Conservation (phyloP, 2,797 vertebrate species). For the Alfaro cultratus region DNA sequence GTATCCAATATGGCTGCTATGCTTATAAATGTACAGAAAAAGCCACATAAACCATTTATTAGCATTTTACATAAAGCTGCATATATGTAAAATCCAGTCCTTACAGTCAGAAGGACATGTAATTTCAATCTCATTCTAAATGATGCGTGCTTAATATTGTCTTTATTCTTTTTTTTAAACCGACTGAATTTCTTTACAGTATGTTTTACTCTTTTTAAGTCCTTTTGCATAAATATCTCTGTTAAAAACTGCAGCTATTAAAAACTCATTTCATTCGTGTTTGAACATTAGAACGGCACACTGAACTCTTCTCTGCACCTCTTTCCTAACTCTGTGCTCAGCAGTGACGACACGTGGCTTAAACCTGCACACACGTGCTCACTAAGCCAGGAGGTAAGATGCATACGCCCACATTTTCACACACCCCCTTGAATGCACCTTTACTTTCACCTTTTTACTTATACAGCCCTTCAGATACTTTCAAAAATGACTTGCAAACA, state of each 20-base stretch:
- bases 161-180: neutral
- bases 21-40: neutral
- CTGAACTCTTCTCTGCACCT: constrained; percentile 59
- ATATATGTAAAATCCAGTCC: neutral
- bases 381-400: constrained; percentile 22
- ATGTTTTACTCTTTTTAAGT: neutral
- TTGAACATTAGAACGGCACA: constrained; percentile 48
- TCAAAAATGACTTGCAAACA: constrained; percentile 31
- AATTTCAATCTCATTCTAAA: neutral
- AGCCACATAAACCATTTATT: neutral
- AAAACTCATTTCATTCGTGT: constrained; percentile 56
- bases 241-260: constrained; percentile 20
- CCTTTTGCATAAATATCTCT: neutral
- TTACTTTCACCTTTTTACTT: constrained; percentile 38
- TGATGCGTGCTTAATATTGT: neutral
- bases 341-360: constrained; percentile 64
- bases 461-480: constrained; percentile 25
- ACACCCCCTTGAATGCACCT: constrained; percentile 32
- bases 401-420: constrained; percentile 14
- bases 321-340: constrained; percentile 59
- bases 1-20: neutral
- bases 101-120: neutral
- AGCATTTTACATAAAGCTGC: neutral
- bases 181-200: neutral
- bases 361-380: constrained; percentile 59